Base-by-base conservation (phyloP, 1,140 invertebrate genomes). In the Magallana ariakensis region DNA sequence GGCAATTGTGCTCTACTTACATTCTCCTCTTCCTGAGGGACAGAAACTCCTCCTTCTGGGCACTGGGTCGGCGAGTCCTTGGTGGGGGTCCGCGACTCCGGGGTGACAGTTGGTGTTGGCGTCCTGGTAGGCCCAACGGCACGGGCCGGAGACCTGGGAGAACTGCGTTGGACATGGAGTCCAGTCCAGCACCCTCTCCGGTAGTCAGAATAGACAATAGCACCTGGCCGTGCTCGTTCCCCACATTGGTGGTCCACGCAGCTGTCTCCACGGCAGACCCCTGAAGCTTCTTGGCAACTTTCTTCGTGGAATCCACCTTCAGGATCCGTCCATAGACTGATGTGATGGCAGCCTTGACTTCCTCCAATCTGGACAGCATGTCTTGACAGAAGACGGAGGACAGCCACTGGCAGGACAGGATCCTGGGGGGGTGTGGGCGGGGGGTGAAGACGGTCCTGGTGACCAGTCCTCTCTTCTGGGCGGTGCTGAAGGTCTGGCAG, bases 271-370 rank as follows among this genome's bases (percentile, higher is more conserved):
- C 33, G 75, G 46, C 66, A 2, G 83, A n/a, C 7, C 54, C 80
- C 1, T 82, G 80, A 1, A 56, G 33, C n/a, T 56, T 82, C 19
- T n/a, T 54, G 11, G 3, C 22, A 16, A 86, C 83, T 1, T 87
- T 88, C 84, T 90, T 91, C 0, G 91, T 91, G 10, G 90, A 91
- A 57, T 92, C 91, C 66, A 90, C 60, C 62, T 91, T 91, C 19
- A 92, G 54, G 46, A 91, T 81, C 7, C 26, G 13, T 8, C 91
- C 91, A 57, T 85, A 91, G 0, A 84, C 70, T 9, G 90, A 90
- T 3, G 90, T 92, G 16, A 90, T 89, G 62, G 83, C 13, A 6
- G 89, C 87, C 87, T 90, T 89, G 0, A 89, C 46, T 13, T 89
- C 80, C 8, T 83, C 83, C 26, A 91, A 55, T 15, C 89, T 80